phyloP scores from a whole-genome alignment of 2,797 vertebrate genomes.

The Chromobotia macracanthus region DNA sequence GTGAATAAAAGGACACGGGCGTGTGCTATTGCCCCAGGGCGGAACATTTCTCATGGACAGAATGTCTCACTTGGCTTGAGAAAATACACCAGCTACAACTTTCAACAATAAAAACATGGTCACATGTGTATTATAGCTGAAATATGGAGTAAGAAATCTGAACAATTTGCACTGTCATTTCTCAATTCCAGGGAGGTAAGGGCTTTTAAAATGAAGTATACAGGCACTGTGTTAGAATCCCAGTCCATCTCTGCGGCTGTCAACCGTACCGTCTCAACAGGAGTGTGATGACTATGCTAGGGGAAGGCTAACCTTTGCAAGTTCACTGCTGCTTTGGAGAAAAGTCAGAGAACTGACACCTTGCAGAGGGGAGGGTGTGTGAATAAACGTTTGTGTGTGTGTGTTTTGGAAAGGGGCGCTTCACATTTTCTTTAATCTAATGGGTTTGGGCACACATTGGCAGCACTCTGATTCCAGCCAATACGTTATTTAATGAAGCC shows the following conservation, averaged over 20 bases:
- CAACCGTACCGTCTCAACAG: slow-evolving; percentile 24
- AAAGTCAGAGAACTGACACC: slow-evolving; percentile 51
- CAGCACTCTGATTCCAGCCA: slow-evolving; percentile 54
- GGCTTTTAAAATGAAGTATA: slow-evolving; percentile 27
- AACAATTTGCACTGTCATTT: slow-evolving; percentile 42
- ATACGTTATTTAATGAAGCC: slow-evolving; percentile 57
- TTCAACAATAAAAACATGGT: slow-evolving; percentile 9
- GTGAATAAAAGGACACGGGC: slow-evolving; percentile 35
- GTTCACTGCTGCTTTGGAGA: slow-evolving; percentile 41
- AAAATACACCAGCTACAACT: slow-evolving; percentile 36
- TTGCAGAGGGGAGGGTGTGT: slow-evolving; percentile 27
- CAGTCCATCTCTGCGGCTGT: slow-evolving; percentile 43
- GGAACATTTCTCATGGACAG: slow-evolving; percentile 25
- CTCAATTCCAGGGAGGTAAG: slow-evolving; percentile 17
- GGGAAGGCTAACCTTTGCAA: slow-evolving; percentile 55
- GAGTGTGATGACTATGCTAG: slow-evolving; percentile 49
- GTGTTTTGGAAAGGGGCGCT: slow-evolving; percentile 35
- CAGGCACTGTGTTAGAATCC: slow-evolving; percentile 37
- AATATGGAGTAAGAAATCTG: slow-evolving; percentile 27
- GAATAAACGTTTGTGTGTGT: slow-evolving; percentile 11
- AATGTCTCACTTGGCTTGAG: slow-evolving; percentile 38
- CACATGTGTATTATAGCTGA: slow-evolving; percentile 4
- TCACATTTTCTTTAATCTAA: slow-evolving; percentile 45
- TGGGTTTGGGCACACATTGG: slow-evolving; percentile 46
- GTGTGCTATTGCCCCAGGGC: slow-evolving; percentile 37